phyloP scores from a whole-genome alignment of 2,113 vertebrate genomes.

The Micronycteris hirsuta region DNA sequence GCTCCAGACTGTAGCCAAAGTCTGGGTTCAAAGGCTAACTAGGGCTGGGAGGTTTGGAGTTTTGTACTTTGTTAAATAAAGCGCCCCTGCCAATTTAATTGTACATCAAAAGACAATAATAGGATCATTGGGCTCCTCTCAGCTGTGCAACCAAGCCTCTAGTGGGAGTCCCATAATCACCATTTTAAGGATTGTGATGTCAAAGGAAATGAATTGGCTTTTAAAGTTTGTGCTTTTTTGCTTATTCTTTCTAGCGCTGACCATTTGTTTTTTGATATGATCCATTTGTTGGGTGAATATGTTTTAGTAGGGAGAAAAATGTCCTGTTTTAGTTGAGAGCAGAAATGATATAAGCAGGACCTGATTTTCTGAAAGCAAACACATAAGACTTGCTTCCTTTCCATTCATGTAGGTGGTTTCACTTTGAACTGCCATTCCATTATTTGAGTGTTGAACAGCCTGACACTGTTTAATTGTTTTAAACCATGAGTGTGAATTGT shows the following conservation, averaged over 20 bases:
- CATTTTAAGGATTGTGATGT: neutral
- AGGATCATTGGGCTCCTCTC: neutral
- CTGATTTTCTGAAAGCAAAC: neutral
- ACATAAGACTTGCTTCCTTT: neutral
- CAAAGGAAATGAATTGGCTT: neutral
- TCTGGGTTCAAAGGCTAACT: neutral
- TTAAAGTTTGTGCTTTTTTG: slow-evolving; percentile 2
- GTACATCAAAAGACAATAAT: neutral
- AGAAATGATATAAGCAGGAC: neutral
- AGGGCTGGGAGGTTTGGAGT: neutral
- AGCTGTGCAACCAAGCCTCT: neutral
- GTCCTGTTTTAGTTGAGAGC: neutral
- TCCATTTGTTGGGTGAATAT: neutral
- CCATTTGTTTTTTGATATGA: neutral
- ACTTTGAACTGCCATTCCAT: neutral
- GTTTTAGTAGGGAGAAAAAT: neutral
- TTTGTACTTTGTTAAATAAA: neutral
- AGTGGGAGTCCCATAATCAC: neutral
- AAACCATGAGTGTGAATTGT: neutral
- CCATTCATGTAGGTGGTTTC: neutral
- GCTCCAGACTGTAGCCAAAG: neutral
- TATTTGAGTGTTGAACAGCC: neutral
- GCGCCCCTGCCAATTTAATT: neutral
- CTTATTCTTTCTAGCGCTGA: neutral
- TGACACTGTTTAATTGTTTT: neutral